Evolutionary conservation across 1,140 invertebrate genomes (phyloP).

Genomic region (Diprion similis): DNA sequence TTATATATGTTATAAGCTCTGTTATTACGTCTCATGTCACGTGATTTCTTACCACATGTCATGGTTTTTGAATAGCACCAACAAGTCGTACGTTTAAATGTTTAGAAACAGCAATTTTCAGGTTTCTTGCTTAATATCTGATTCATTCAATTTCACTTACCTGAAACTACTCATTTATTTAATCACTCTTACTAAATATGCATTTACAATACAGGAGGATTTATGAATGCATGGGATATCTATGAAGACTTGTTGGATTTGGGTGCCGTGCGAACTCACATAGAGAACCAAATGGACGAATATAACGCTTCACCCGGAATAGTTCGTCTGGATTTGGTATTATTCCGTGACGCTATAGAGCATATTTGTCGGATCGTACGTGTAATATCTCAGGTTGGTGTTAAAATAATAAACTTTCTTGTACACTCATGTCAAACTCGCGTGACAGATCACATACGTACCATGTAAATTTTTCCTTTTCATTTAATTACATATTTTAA

Average conservation of each 20-base stretch:
- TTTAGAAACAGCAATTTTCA: conserved; percentile 21
- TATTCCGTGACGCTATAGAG: conserved; percentile 85
- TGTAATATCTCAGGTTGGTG: conserved; percentile 75
- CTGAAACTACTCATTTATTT: conserved; percentile 20
- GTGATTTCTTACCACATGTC: too few species aligned
- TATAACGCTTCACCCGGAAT: conserved; percentile 81
- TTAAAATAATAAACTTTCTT: not conserved
- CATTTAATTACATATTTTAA: not conserved
- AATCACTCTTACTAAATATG: not conserved
- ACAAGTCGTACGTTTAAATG: too few species aligned
- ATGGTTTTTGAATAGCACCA: too few species aligned
- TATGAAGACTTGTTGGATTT: conserved; percentile 81
- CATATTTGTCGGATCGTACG: conserved; percentile 82
- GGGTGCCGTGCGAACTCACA: conserved; percentile 66
- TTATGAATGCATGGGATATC: conserved; percentile 75
- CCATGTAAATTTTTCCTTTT: too few species aligned
- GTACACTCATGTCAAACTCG: too few species aligned
- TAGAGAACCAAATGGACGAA: conserved; percentile 75
- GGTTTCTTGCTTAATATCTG: conserved; percentile 24
- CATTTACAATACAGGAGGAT: conserved; percentile 61
- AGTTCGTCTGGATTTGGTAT: conserved; percentile 78
- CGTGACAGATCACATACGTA: too few species aligned
- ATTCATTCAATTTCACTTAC: conserved; percentile 15
- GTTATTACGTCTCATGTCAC: too few species aligned
- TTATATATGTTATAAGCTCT: too few species aligned